A percentile compares a stretch with the other conserved stretches of the same genome.
Conservation (phyloP, 2,113 vertebrate genomes). For the Argyrosomus japonicus region DNA sequence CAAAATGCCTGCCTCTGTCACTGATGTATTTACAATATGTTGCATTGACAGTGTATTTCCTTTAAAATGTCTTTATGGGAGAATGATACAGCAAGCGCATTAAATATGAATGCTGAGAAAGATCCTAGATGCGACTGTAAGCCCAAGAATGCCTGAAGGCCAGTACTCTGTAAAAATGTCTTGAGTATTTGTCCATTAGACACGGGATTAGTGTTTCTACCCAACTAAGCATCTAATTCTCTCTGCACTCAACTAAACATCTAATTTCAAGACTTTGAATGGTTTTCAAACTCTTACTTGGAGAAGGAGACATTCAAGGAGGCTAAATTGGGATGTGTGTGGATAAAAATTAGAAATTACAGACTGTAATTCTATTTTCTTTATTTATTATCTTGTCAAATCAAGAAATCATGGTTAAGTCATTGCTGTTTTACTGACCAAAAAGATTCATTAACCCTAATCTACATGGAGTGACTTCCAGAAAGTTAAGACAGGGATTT, state of each 20-base stretch:
- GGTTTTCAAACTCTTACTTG: constrained; percentile 9
- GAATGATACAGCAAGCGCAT: background rate
- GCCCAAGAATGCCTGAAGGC: constrained; percentile 21
- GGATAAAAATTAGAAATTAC: constrained; percentile 7
- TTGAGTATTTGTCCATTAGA: constrained; percentile 45
- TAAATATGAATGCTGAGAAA: constrained; percentile 36
- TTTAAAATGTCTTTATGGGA: constrained; percentile 11
- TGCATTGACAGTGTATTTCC: background rate
- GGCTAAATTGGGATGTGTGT: background rate
- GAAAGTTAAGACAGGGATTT: background rate
- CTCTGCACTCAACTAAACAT: constrained; percentile 16
- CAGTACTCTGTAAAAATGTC: constrained; percentile 41
- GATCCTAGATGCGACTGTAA: constrained; percentile 4
- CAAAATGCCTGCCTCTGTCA: constrained; percentile 10
- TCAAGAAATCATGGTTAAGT: background rate
- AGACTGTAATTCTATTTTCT: background rate
- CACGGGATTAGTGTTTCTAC: constrained; percentile 29
- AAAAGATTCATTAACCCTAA: background rate
- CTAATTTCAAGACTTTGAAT: background rate
- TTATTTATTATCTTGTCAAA: background rate
- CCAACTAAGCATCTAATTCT: constrained; percentile 20
- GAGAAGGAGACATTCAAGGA: constrained; percentile 8
- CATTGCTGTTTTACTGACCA: background rate
- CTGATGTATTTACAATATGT: constrained; percentile 24
- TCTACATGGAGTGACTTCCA: background rate